These are phyloP conservation scores for Daboia siamensis DNA, from an alignment of 2,113 vertebrate species.

Conservation along the genomic window DNA sequence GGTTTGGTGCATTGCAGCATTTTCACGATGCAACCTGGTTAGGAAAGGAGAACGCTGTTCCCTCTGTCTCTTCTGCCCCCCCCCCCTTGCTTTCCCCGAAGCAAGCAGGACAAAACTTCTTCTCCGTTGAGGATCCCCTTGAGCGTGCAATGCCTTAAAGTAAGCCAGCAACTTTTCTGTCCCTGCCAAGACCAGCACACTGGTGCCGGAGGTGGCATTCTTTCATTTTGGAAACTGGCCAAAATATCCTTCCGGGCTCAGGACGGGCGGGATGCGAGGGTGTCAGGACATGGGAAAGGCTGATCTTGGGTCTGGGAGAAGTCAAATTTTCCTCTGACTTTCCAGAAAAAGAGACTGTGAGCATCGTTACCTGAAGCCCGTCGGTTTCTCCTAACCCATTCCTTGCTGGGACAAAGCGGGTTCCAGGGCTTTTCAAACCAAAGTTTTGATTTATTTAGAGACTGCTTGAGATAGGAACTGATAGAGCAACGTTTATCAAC, in stretches of 20 bases:
- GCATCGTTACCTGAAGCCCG: neutral
- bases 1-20: constrained; percentile 63
- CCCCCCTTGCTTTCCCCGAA: neutral
- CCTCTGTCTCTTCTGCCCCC: neutral
- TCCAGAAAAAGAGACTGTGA: neutral
- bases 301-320: neutral
- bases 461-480: neutral
- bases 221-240: neutral
- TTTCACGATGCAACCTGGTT: constrained; percentile 35
- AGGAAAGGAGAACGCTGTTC: neutral
- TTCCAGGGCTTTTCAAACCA: neutral
- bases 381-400: neutral
- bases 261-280: neutral
- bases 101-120: constrained; percentile 8
- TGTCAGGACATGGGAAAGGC: neutral
- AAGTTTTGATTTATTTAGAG: neutral
- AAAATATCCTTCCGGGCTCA: neutral
- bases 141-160: neutral
- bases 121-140: neutral
- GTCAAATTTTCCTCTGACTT: neutral
- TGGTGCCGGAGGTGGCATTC: neutral
- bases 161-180: neutral
- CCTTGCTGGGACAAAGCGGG: neutral
- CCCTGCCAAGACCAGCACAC: neutral
- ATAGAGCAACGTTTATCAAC: neutral